Evolutionary conservation across 2,113 vertebrate genomes (phyloP), one percentile per base, ranked within the genome.

Genomic region (Elanoides forficatus): DNA sequence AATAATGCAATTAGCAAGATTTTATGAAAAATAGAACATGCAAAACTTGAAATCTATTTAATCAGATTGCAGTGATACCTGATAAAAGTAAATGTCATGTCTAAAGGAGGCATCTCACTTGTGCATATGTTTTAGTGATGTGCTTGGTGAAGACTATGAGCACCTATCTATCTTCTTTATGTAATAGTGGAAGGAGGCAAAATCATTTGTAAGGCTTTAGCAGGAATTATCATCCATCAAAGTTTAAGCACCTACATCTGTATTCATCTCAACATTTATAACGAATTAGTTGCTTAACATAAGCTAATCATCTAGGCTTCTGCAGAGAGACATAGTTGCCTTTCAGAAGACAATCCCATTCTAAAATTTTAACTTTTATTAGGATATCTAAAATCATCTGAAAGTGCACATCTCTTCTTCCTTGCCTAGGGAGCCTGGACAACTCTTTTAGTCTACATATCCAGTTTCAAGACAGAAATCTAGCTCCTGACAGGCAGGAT

Each of bases 41-140:
- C 29, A 34, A 62, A 73, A 73, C 45, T 88, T 88, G 12, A 94
- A 91, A 80, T 40, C 5, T 45, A 13, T 91, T 84, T 84, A 53
- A 60, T 65, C 36, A 45, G 17, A 25, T 34, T 70, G 14, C 23
- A 66, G 13, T 0, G 1, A 62, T 58, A 66, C 7, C 25, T 1
- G 1, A 58, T 38, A 58, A 86, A 80, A 83, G 16, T n/a, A 60
- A 40, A 40, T 63, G 11, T 29, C 18, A 36, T 50, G 13, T 32
- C 13, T 86, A 70, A 53, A 17, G 8, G 15, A 71, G 15, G 11
- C 3, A 1, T 84, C 34, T 72, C 36, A 43, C 17, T 81, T 68
- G 18, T 2, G 2, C 9, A 15, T 17, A 3, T 29, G 3, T 50
- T 65, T 78, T 62, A 45, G 19, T 20, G 68, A 93, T 76, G 25